Percentiles rank a stretch among this genome's conserved stretches.
Conservation (phyloP, 2,113 vertebrate species). For the Chelonoidis abingdonii region DNA sequence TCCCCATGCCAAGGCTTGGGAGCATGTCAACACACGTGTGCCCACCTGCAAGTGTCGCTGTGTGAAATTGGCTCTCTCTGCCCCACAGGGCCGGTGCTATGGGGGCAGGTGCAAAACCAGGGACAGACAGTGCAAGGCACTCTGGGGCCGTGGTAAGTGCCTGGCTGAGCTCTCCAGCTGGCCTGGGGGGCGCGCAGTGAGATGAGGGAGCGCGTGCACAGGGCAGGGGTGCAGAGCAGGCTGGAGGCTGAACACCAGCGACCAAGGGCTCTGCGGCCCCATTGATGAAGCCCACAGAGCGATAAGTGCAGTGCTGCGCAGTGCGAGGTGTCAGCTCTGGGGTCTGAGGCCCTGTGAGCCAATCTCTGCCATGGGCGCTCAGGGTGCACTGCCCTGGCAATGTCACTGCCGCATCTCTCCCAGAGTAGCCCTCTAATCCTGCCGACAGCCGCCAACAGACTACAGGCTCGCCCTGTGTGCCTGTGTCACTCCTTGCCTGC, state of each 20-base stretch:
- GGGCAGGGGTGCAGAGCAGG: background rate
- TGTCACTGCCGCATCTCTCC: background rate
- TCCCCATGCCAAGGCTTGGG: background rate
- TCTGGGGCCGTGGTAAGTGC: slow-evolving; percentile 92
- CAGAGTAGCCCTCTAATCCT: background rate
- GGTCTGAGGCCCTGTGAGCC: background rate
- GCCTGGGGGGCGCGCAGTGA: background rate
- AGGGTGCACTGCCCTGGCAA: too few species aligned
- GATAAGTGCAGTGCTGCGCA: too few species aligned
- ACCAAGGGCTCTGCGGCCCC: background rate
- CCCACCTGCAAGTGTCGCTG: rapidly evolving
- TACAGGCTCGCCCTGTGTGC: too few species aligned
- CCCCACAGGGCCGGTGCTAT: slow-evolving; percentile 90
- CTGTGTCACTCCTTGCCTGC: too few species aligned
- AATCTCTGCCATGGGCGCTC: background rate
- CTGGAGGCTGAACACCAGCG: background rate
- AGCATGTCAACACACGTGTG: rapidly evolving
- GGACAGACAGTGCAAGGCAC: slow-evolving; percentile 89
- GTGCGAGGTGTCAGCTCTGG: background rate
- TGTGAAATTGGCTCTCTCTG: background rate
- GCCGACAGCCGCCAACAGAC: too few species aligned
- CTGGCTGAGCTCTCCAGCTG: background rate
- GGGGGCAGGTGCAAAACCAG: slow-evolving; percentile 91
- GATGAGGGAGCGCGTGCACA: background rate
- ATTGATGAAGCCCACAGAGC: background rate